Evolutionary conservation across 2,113 vertebrate genomes (phyloP), one percentile per base, ranked within the genome.

Genomic region (Amphiprion percula): DNA sequence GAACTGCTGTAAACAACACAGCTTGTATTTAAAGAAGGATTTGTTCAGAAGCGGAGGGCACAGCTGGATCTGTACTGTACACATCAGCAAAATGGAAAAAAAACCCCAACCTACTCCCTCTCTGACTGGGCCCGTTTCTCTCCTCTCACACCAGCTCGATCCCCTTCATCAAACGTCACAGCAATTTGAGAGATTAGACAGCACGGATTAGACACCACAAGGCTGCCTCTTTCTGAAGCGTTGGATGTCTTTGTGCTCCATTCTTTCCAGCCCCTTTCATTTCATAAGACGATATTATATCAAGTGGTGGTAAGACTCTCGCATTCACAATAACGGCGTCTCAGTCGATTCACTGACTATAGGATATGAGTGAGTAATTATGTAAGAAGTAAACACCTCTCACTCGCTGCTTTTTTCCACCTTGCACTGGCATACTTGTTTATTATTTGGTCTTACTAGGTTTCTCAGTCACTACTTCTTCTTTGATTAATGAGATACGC

Each of bases 121-220:
- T 75, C 44, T 72, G 69, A 74, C 87, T 72, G 56, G 81, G 74
- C 72, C 62, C 10, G 58, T 77, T 86, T 77, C 81, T 83, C 79
- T 70, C 61, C 68, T 65, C 64, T 65, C 64, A 28, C 72, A 73
- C 61, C 77, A 58, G 75, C 88, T 87, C 76, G 58, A 72, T 84
- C 78, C 81, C 73, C 83, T 86, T 89, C 88, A 90, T 89, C 89
- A 88, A 90, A 90, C 84, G 88, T 92, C 87, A 92, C 90, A 90
- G 90, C 87, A 88, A 91, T 94, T 91, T 93, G 85, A 85, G 90
- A 91, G 91, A 92, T 93, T 93, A 93, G 90, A 91, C 87, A 54
- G 77, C 28, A 19, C 28, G 88, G 90, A 90, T 93, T 93, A 93
- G 80, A 86, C 88, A 65, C 68, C 89, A 87, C 80, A 78, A 88